Conservation (phyloP, 37 sponge, comb jelly and placozoan species). For the Aplysina aerophoba region DNA sequence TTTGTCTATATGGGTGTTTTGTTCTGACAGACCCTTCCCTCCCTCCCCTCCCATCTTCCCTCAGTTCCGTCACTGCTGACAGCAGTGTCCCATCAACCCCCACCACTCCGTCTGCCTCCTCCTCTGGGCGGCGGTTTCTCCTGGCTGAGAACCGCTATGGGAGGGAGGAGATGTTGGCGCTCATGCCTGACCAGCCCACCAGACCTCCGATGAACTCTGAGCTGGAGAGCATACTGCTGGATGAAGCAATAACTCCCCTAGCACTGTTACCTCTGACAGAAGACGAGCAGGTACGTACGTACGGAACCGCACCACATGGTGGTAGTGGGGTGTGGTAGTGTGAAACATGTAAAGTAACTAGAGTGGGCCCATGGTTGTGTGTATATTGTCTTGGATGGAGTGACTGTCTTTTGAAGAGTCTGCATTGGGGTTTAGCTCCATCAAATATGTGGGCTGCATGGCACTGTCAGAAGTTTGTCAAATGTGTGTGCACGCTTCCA, state of each 20-base stretch:
- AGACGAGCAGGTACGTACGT: slow-evolving; percentile 86
- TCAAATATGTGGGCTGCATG: too few species aligned
- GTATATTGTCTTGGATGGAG: too few species aligned
- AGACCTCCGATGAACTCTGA: slow-evolving; percentile 34
- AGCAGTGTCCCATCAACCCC: neutral
- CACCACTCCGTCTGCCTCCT: slow-evolving; percentile 33
- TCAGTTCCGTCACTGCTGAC: neutral
- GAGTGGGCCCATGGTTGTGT: too few species aligned
- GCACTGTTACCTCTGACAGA: slow-evolving; percentile 72
- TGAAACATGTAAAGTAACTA: too few species aligned
- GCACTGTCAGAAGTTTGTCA: too few species aligned
- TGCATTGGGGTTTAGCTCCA: too few species aligned
- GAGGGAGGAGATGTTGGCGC: slow-evolving; percentile 72
- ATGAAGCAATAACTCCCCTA: slow-evolving; percentile 44
- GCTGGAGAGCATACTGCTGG: slow-evolving; percentile 20
- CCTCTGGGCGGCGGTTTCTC: slow-evolving; percentile 29
- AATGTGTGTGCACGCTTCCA: too few species aligned
- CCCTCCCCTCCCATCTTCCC: slow-evolving; percentile 22
- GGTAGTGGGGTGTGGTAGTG: neutral
- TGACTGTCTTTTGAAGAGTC: too few species aligned
- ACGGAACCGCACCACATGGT: too few species aligned
- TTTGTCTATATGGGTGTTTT: neutral
- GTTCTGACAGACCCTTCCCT: neutral
- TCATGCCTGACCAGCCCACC: slow-evolving; percentile 33
- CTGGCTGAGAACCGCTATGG: slow-evolving; percentile 82